Percentiles rank a stretch among this genome's conserved stretches.
Conservation (phyloP, 2,888 invertebrate genomes). For the Drosophila meridiana region DNA sequence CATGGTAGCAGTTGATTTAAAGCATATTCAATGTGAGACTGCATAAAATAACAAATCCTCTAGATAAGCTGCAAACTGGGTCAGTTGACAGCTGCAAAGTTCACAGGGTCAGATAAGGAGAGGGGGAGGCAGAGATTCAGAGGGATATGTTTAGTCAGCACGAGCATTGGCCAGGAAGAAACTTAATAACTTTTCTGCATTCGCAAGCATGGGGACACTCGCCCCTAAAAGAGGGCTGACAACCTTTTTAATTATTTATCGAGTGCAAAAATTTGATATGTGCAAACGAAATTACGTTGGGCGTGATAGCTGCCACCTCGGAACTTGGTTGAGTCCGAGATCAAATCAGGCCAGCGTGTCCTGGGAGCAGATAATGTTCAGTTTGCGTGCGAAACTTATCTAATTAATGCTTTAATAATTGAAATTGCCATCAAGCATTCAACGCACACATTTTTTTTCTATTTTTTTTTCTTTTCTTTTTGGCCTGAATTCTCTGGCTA, state of each 20-base stretch:
- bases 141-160: neutral
- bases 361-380: slow-evolving; percentile 22
- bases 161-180: slow-evolving; percentile 33
- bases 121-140: too few species aligned
- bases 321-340: slow-evolving; percentile 26
- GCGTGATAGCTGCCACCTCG: slow-evolving; percentile 17
- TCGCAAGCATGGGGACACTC: slow-evolving; percentile 34
- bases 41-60: neutral
- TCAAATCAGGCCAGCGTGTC: slow-evolving; percentile 7
- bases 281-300: slow-evolving; percentile 23
- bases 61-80: slow-evolving; percentile 37
- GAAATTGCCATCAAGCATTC: slow-evolving; percentile 42
- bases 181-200: slow-evolving; percentile 58
- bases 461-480: too few species aligned
- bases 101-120: slow-evolving; percentile 1
- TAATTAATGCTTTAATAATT: slow-evolving; percentile 77
- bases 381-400: slow-evolving; percentile 41
- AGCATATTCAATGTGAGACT: slow-evolving; percentile 16
- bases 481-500: neutral
- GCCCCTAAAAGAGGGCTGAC: neutral
- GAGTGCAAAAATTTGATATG: slow-evolving; percentile 40
- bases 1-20: slow-evolving; percentile 12
- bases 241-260: slow-evolving; percentile 67
- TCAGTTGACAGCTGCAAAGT: slow-evolving; percentile 37
- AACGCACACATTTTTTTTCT: neutral